phyloP scores from a whole-genome alignment of 2,113 vertebrate genomes.

The Elephas maximus region DNA sequence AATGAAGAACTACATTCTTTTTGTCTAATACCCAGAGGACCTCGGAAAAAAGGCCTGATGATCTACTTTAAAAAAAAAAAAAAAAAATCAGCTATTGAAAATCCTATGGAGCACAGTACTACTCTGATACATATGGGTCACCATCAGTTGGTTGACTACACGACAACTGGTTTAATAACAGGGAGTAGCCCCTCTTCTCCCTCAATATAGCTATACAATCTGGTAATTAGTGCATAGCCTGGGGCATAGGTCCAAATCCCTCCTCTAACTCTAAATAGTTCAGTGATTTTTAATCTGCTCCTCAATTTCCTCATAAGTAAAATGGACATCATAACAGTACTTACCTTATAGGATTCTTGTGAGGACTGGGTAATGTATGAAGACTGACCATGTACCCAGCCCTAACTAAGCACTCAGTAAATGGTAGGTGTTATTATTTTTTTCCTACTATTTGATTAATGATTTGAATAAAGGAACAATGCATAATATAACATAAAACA shows the following conservation, averaged over 20 bases:
- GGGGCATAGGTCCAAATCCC: background rate
- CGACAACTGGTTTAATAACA: too few relatives aligned
- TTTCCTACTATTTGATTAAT: background rate
- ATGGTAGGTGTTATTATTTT: background rate
- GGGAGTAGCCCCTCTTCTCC: background rate
- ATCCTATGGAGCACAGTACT: background rate
- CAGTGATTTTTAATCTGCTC: background rate
- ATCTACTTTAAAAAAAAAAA: background rate
- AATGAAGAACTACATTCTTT: background rate
- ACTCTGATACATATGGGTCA: too few relatives aligned
- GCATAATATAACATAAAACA: background rate
- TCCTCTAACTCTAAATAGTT: background rate
- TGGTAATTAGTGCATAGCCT: background rate
- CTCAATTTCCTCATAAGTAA: background rate
- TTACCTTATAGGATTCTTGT: background rate
- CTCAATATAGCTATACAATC: background rate
- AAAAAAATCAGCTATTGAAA: background rate
- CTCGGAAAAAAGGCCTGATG: too few relatives aligned
- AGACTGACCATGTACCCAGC: background rate
- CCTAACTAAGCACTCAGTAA: background rate
- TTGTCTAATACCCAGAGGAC: background rate
- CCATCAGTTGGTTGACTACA: too few relatives aligned
- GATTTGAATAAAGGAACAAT: conserved; percentile 35
- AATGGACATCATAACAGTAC: background rate
- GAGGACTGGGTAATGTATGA: background rate